Evolutionary conservation across 2,888 invertebrate genomes (phyloP).

Genomic region (Pseudococcus viburni): DNA sequence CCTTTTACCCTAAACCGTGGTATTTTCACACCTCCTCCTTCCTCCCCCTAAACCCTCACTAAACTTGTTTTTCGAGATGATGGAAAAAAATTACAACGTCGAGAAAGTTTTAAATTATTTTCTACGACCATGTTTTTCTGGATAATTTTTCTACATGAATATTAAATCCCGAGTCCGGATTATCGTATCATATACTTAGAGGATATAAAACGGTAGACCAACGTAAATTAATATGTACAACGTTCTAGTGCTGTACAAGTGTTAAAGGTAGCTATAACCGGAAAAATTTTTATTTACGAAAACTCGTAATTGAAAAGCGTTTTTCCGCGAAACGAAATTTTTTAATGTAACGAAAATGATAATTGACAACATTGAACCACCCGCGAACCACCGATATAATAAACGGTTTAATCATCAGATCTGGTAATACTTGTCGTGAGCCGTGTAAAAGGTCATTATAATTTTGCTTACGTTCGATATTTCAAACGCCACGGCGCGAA

Average conservation of each 20-base stretch:
- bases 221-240: no score
- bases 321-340: background rate
- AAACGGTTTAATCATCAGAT: slow-evolving; percentile 27
- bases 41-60: no score
- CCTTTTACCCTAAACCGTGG: no score
- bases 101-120: no score
- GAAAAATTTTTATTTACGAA: background rate
- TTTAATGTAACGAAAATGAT: background rate
- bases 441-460: slow-evolving; percentile 22
- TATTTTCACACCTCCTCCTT: no score
- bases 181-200: no score
- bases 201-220: no score
- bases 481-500: slow-evolving; percentile 2
- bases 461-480: slow-evolving; percentile 31
- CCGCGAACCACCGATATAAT: background rate
- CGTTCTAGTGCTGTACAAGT: background rate
- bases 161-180: no score
- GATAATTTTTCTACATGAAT: no score
- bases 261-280: background rate
- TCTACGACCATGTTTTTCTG: no score
- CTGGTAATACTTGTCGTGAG: slow-evolving; percentile 31
- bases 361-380: slow-evolving; percentile 17
- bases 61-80: no score
- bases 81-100: no score
- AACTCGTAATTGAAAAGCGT: slow-evolving; percentile 16